Evolutionary conservation across 2,888 invertebrate species (phyloP), one percentile per base, ranked within the genome.

Genomic region (Flexamia atlantica): DNA sequence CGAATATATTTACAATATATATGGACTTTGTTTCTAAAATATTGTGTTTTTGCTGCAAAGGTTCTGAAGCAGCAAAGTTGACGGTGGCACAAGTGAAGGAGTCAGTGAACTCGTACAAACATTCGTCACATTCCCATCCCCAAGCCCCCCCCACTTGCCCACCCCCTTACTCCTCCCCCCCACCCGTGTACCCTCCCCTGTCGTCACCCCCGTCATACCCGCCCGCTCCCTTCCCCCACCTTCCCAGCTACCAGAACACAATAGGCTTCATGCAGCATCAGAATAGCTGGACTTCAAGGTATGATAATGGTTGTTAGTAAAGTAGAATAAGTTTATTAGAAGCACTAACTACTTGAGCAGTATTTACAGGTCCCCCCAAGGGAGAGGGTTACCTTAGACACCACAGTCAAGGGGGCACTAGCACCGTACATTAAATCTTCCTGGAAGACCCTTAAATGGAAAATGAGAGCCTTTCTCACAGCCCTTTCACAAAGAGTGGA

Each of bases 1-100:
- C n/a, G n/a, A n/a, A n/a, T n/a, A n/a, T n/a, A n/a, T n/a, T n/a
- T n/a, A n/a, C n/a, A n/a, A n/a, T n/a, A n/a, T n/a, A n/a, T n/a
- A n/a, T n/a, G n/a, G n/a, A n/a, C n/a, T n/a, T n/a, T n/a, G n/a
- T n/a, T n/a, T n/a, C n/a, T n/a, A n/a, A n/a, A n/a, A n/a, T n/a
- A n/a, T n/a, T n/a, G n/a, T n/a, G n/a, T n/a, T n/a, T n/a, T 36
- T 14, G 3, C 20, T 28, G 9, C 14, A n/a, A 12, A 79, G 30
- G 30, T 32, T 79, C 79, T 3, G 30, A 68, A 68, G 28, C 32
- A 68, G 68, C 85, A 30, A 83, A 84, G 30, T 46, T 80, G 64
- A 76, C 28, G 2, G 68, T 68, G 68, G 32, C 32, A 4, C 68
- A 32, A 68, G 68, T 68, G 14, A 68, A 68, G 30, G 68, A 68